Conservation (phyloP, 2,113 vertebrate genomes). For the Phalacrocorax brasilianus region DNA sequence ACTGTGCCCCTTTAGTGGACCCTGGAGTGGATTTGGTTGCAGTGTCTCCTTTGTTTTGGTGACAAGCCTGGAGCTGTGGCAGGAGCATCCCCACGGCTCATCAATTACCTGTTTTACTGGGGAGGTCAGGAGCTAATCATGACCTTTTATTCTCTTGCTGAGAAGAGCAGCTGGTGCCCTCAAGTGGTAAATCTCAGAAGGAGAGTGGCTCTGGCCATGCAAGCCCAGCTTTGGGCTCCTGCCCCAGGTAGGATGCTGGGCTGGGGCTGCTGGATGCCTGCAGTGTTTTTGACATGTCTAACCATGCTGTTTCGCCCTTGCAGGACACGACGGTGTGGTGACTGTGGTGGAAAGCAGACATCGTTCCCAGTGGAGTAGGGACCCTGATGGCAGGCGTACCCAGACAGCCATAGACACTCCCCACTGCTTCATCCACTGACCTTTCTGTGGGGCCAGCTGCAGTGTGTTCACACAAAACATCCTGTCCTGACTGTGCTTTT, state of each 20-base stretch:
- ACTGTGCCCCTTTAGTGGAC: not conserved
- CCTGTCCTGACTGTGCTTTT: not conserved
- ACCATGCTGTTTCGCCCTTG: not conserved
- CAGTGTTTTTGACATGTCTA: not conserved
- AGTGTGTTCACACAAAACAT: not conserved
- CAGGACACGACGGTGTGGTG: constrained; percentile 34
- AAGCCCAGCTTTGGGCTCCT: not conserved
- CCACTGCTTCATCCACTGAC: not conserved
- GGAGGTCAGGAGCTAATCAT: not conserved
- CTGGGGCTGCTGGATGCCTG: not conserved
- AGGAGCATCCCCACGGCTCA: not conserved
- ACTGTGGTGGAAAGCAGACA: not conserved
- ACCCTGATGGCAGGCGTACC: not conserved
- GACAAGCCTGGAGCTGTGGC: not conserved
- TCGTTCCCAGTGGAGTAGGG: not conserved
- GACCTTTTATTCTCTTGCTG: constrained; percentile 59
- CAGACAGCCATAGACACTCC: not conserved
- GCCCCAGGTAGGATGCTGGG: not conserved
- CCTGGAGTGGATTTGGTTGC: not conserved
- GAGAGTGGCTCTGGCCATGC: not conserved
- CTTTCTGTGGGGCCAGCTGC: not conserved
- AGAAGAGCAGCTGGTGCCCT: constrained; percentile 59
- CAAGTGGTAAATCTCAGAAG: constrained; percentile 48
- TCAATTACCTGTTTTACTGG: rapidly evolving
- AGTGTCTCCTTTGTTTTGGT: too few relatives aligned